A percentile compares a stretch with the other conserved stretches of the same genome.
phyloP scores from a whole-genome alignment of 2,797 vertebrate species.

The Peromyscus melanophrys region DNA sequence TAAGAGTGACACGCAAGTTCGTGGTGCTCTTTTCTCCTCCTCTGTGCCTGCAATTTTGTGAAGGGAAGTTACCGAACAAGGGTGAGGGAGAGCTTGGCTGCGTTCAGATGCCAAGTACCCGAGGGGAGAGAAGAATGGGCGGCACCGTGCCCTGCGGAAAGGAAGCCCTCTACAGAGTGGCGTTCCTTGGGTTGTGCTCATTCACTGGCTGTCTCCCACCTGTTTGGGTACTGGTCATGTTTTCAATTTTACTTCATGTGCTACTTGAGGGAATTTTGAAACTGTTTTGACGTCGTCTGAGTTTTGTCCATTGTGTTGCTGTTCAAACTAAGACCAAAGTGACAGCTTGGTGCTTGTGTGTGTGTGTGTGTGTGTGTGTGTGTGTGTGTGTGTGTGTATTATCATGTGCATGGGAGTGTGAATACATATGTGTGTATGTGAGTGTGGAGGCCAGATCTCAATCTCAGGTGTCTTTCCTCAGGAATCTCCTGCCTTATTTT shows the following conservation, averaged over 20 bases:
- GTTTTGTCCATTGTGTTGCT: neutral
- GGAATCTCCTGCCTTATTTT: neutral
- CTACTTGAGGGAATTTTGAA: slow-evolving; percentile 2
- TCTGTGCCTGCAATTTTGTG: neutral
- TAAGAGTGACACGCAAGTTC: neutral
- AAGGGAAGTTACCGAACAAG: neutral
- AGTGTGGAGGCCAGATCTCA: neutral
- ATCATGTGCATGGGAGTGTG: neutral
- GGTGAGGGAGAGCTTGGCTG: neutral
- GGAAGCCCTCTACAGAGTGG: neutral
- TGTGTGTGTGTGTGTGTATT: neutral
- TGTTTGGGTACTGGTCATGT: neutral
- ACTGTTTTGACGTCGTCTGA: neutral
- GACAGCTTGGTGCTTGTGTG: neutral
- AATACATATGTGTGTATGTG: neutral
- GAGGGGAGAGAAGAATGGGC: fast-evolving
- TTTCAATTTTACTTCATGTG: neutral
- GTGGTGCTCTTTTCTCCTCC: neutral
- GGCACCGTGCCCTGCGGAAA: neutral
- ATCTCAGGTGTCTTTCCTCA: neutral
- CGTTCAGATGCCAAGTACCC: too few species aligned
- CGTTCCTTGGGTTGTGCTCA: neutral
- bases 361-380: neutral
- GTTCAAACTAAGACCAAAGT: neutral
- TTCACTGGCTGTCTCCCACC: neutral